These are phyloP conservation scores for Microchirus variegatus DNA, from an alignment of 2,797 vertebrate genomes.

Conservation along the genomic window DNA sequence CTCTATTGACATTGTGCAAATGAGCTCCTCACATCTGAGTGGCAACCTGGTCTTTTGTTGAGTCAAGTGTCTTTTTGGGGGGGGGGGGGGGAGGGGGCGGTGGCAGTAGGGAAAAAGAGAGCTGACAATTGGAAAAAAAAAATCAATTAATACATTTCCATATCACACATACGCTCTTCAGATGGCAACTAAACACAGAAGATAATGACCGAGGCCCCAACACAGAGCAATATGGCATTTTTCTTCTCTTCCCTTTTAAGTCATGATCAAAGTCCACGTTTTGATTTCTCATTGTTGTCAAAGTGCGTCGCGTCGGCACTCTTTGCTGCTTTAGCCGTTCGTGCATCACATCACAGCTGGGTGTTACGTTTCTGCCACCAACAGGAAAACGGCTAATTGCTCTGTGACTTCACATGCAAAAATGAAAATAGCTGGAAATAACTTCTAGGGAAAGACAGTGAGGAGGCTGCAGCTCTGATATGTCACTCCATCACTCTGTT, in stretches of 20 bases:
- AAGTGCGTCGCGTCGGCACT: conserved; percentile 2
- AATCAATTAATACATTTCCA: conserved; percentile 67
- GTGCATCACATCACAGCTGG: too few species aligned
- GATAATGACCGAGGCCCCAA: conserved; percentile 27
- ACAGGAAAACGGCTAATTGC: too few species aligned
- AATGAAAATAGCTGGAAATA: too few species aligned
- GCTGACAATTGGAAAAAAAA: conserved; percentile 41
- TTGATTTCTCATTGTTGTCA: conserved; percentile 29
- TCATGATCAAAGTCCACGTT: conserved; percentile 36
- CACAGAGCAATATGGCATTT: conserved; percentile 11
- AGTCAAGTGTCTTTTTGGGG: conserved; percentile 55
- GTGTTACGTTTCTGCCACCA: too few species aligned
- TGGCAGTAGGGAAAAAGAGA: conserved; percentile 35
- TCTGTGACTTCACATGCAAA: too few species aligned
- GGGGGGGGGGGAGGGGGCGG: conserved; percentile 59
- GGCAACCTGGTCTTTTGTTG: conserved; percentile 13
- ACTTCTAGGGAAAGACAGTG: too few species aligned
- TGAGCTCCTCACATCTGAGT: conserved; percentile 39
- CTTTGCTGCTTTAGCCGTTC: too few species aligned
- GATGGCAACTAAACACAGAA: conserved; percentile 29
- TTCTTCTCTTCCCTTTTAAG: conserved; percentile 12
- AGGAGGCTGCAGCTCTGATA: too few species aligned
- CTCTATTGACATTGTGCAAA: conserved; percentile 64
- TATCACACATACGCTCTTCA: conserved; percentile 52
- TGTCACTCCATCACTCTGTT: too few species aligned